Evolutionary conservation across 2,888 invertebrate species (phyloP), one percentile per base, ranked within the genome.

Genomic region (Neria commutata): DNA sequence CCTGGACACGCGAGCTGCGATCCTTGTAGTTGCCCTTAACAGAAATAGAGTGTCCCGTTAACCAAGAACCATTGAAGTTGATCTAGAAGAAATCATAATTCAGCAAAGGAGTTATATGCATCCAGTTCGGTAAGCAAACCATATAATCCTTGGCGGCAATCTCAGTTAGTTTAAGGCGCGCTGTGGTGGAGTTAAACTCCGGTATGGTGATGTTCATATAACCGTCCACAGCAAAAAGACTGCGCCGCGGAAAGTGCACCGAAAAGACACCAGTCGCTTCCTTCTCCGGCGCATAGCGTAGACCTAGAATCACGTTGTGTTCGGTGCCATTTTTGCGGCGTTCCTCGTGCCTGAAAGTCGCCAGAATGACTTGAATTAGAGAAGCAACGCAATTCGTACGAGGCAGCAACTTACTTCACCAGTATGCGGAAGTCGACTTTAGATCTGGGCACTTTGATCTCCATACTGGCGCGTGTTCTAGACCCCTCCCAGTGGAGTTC

Each of bases 41-140:
- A 45, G 87, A 87, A 63, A 91, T 71, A 1, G 79, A 75, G 56
- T 82, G 81, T 0, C 91, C 91, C 47, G 91, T 91, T 76, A 93
- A 92, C 92, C 92, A 93, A 0, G 89, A 85, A 0, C 91, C 91
- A 25, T 85, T 84, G 37, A 91, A 84, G 68, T 90, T 88, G 24
- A 92, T 83, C 91, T 91, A 68, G 16, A 54, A 16, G 5, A 33
- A 17, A 26, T 1, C 1, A 37, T n/a, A 53, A 33, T 5, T 16
- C n/a, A 42, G 1, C 5, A 4, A 0, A 5, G 3, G 17, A 34
- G 8, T 0, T 21, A 21, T 52, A 34, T 23, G 40, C 16, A 10
- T 16, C 29, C 46, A 21, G 3, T 1, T 1, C 3, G 16, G 1
- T 21, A 5, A 19, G 37, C 62, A 83, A 79, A 90, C 91, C 79